Conservation (phyloP, 2,797 vertebrate species). For the Passerculus sandwichensis region DNA sequence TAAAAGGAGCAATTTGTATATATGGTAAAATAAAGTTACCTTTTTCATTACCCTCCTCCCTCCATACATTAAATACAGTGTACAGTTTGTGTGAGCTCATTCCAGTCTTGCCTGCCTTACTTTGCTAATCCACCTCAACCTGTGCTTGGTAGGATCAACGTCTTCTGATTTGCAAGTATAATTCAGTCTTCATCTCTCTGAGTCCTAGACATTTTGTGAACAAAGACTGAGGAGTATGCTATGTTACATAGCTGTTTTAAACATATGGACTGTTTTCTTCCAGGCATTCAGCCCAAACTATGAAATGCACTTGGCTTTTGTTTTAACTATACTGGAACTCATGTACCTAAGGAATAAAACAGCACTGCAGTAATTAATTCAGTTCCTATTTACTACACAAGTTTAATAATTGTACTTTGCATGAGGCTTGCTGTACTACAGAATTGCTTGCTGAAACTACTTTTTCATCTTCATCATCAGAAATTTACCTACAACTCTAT, state of each 20-base stretch:
- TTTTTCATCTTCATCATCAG: constrained; percentile 12
- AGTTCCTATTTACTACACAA: constrained; percentile 3
- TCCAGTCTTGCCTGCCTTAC: constrained; percentile 72
- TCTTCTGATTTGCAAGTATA: constrained; percentile 84
- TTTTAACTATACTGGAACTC: constrained; percentile 75
- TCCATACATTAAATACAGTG: not conserved
- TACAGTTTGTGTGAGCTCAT: constrained; percentile 50
- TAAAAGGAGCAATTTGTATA: constrained; percentile 6
- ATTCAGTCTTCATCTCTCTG: constrained; percentile 78
- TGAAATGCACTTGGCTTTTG: constrained; percentile 81
- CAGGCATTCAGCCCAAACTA: constrained; percentile 80
- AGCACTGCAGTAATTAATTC: constrained; percentile 61
- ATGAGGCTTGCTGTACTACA: not conserved
- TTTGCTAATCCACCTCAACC: constrained; percentile 77
- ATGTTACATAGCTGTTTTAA: constrained; percentile 79
- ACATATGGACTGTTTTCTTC: constrained; percentile 82
- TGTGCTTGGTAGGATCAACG: constrained; percentile 73
- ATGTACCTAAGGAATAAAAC: constrained; percentile 68
- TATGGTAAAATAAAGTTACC: constrained; percentile 17
- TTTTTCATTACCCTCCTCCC: not conserved
- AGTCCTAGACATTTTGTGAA: constrained; percentile 80
- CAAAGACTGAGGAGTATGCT: constrained; percentile 79
- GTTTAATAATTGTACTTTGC: constrained; percentile 31
- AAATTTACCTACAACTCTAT: not conserved
- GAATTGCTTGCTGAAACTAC: constrained; percentile 24